Evolutionary conservation across 2,888 invertebrate genomes (phyloP).

Genomic region (Andrena fulva): DNA sequence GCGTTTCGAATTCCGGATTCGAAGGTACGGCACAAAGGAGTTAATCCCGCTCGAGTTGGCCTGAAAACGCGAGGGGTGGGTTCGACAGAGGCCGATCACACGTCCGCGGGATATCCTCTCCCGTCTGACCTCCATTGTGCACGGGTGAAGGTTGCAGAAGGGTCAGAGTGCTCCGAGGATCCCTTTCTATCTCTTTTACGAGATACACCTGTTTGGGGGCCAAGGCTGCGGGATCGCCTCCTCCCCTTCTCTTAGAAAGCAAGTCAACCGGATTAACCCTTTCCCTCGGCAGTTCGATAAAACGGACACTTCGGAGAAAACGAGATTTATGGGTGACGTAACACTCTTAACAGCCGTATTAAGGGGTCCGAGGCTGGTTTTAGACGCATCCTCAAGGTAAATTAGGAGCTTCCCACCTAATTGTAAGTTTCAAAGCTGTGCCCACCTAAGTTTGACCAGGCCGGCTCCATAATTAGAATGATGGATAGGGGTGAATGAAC

Average conservation of each 20-base stretch:
- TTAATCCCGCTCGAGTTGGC: conserved; percentile 16
- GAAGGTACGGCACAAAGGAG: conserved; percentile 30
- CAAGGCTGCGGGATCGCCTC: background rate
- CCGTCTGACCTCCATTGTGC: conserved; percentile 44
- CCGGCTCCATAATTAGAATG: background rate
- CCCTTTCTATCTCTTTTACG: conserved; percentile 22
- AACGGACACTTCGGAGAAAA: background rate
- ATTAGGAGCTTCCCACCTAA: background rate
- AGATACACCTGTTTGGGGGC: conserved; percentile 54
- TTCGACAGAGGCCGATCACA: conserved; percentile 37
- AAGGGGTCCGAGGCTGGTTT: background rate
- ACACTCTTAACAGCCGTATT: background rate
- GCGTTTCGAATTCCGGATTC: conserved; percentile 19
- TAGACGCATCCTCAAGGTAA: background rate
- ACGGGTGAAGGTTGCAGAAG: conserved; percentile 15
- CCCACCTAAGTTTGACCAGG: background rate
- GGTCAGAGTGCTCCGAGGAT: conserved; percentile 41
- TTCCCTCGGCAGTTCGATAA: background rate
- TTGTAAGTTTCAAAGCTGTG: conserved; percentile 1
- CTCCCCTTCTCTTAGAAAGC: conserved; percentile 20
- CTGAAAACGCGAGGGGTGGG: conserved; percentile 14
- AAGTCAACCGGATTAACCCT: conserved; percentile 24
- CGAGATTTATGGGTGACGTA: background rate
- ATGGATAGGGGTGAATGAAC: background rate
- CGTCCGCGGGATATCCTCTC: conserved; percentile 11